phyloP scores from a whole-genome alignment of 2,113 vertebrate species.

The Sceloporus tristichus region DNA sequence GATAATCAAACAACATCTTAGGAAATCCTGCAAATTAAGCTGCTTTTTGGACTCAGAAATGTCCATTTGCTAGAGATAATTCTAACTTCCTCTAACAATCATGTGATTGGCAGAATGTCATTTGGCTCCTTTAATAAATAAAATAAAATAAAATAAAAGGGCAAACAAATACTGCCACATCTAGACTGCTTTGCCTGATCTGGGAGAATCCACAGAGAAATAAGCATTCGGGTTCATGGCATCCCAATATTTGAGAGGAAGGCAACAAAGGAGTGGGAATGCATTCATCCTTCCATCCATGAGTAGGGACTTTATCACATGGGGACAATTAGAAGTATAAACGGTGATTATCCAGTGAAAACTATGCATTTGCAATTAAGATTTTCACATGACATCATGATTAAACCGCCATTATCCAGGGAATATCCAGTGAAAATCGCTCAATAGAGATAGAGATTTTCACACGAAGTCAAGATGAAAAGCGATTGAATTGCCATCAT shows the following conservation, averaged over 20 bases:
- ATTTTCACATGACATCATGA: no score
- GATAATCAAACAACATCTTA: background rate
- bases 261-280: background rate
- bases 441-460: no score
- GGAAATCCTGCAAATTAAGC: background rate
- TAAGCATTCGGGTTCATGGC: background rate
- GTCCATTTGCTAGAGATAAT: background rate
- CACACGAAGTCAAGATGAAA: no score
- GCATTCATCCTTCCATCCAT: background rate
- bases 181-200: background rate
- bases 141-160: background rate
- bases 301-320: background rate
- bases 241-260: background rate
- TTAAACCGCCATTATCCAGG: no score
- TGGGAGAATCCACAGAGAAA: no score
- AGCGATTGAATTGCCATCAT: no score
- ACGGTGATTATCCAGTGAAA: no score
- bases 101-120: no score
- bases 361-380: no score
- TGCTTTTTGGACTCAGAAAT: background rate
- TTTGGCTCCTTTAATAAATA: background rate
- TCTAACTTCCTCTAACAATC: background rate
- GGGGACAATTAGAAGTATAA: no score
- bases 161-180: background rate
- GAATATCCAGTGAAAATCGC: no score